Evolutionary conservation across 2,113 vertebrate species (phyloP).

Genomic region (Labeo catla): DNA sequence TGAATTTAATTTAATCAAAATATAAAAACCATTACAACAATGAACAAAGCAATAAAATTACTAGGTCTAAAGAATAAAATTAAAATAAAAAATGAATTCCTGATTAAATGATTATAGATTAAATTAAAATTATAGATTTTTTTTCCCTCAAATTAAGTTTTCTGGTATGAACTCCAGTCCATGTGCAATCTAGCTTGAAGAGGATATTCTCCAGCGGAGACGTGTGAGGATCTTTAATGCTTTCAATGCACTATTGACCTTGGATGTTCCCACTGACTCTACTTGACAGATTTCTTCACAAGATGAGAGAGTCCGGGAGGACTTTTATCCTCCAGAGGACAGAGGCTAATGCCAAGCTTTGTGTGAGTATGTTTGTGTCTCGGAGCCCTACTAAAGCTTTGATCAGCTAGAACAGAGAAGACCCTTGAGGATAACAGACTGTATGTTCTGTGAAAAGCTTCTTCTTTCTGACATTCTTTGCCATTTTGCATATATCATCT

Average conservation of each 20-base stretch:
- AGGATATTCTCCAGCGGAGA: neutral
- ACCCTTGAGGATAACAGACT: conserved; percentile 9
- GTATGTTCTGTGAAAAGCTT: conserved; percentile 5
- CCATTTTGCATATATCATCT: conserved; percentile 50
- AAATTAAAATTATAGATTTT: too few relatives aligned
- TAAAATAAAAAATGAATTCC: too few relatives aligned
- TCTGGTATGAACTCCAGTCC: neutral
- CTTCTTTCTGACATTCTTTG: neutral
- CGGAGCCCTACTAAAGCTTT: conserved; percentile 39
- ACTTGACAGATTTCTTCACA: conserved; percentile 41
- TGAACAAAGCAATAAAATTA: too few relatives aligned
- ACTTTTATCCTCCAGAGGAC: conserved; percentile 41
- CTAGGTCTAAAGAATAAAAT: too few relatives aligned
- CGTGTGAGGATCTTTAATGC: neutral
- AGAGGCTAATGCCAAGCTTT: conserved; percentile 39
- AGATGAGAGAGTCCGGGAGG: conserved; percentile 28
- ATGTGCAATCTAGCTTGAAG: neutral
- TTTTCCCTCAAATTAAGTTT: too few relatives aligned
- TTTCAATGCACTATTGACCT: conserved; percentile 40
- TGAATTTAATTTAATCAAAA: too few relatives aligned
- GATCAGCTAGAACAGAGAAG: conserved; percentile 45
- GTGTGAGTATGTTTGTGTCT: conserved; percentile 12
- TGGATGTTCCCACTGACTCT: conserved; percentile 16
- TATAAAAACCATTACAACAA: too few relatives aligned
- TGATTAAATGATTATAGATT: too few relatives aligned